Percentiles rank a stretch among this genome's conserved stretches.
Evolutionary conservation across 2,113 vertebrate species (phyloP).

Genomic region (Ellobius talpinus): DNA sequence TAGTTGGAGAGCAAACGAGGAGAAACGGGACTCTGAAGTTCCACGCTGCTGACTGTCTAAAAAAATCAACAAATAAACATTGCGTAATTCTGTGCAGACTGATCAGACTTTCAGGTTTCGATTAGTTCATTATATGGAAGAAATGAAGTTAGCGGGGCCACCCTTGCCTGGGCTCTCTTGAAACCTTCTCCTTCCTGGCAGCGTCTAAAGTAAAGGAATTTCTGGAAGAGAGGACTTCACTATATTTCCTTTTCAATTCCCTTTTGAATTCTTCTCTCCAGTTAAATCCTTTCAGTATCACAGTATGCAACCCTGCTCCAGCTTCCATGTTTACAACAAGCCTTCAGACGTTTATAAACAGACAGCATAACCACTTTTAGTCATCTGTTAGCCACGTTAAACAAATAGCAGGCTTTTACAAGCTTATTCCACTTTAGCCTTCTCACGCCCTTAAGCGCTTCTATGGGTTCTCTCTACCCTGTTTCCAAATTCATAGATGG

Average conservation of each 20-base stretch:
- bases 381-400: constrained; percentile 66
- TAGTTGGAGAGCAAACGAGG: background rate
- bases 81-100: constrained; percentile 51
- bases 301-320: constrained; percentile 39
- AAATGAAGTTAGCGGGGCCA: constrained; percentile 40
- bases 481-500: constrained; percentile 56
- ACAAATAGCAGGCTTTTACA: constrained; percentile 60
- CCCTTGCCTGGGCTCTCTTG: constrained; percentile 10
- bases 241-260: constrained; percentile 72
- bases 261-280: constrained; percentile 47
- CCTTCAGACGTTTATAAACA: constrained; percentile 79
- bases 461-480: constrained; percentile 45
- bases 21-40: constrained; percentile 44
- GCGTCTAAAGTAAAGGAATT: constrained; percentile 57
- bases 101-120: constrained; percentile 42
- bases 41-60: constrained; percentile 30
- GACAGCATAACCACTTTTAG: constrained; percentile 73
- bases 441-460: constrained; percentile 45
- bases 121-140: constrained; percentile 51
- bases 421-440: constrained; percentile 60
- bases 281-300: constrained; percentile 63
- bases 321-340: constrained; percentile 68
- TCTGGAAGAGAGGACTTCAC: constrained; percentile 51
- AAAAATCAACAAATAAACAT: constrained; percentile 64
- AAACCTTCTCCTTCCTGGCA: constrained; percentile 65